Percentiles rank a stretch among this genome's conserved stretches.
Evolutionary conservation across 2,113 vertebrate genomes (phyloP).

Genomic region (Pseudolaguvia tuberculata): DNA sequence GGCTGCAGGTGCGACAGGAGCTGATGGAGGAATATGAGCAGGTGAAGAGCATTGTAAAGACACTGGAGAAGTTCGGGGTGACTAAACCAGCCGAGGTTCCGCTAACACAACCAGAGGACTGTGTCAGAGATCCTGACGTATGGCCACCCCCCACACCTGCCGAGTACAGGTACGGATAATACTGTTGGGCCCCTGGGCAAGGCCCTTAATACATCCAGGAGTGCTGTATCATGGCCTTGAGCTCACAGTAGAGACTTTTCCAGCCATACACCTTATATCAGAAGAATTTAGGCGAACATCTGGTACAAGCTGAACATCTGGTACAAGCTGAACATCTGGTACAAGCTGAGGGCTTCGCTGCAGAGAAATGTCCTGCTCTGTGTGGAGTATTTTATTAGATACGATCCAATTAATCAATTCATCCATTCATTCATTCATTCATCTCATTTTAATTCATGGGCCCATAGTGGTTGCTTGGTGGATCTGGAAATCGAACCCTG

Average conservation of each 20-base stretch:
- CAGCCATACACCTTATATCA: background rate
- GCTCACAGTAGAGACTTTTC: background rate
- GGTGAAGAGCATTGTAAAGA: slow-evolving; percentile 86
- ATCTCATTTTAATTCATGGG: too few species aligned
- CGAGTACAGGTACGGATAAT: slow-evolving; percentile 83
- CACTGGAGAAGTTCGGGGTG: slow-evolving; percentile 87
- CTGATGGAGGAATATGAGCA: slow-evolving; percentile 91
- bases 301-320: too few species aligned
- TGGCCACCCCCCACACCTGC: slow-evolving; percentile 95
- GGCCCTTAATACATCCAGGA: too few species aligned
- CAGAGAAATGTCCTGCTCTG: background rate
- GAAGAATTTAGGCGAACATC: too few species aligned
- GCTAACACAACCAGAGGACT: slow-evolving; percentile 75
- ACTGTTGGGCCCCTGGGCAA: background rate
- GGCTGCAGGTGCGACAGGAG: slow-evolving; percentile 80
- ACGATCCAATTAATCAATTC: too few species aligned
- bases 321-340: too few species aligned
- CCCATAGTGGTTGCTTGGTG: too few species aligned
- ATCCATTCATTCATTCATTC: too few species aligned
- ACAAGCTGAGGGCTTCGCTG: too few species aligned
- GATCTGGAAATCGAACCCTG: too few species aligned
- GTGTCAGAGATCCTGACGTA: slow-evolving; percentile 77
- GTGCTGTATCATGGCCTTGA: too few species aligned
- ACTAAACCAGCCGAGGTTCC: slow-evolving; percentile 82
- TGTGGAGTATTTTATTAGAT: background rate